Evolutionary conservation across 1,140 invertebrate species (phyloP).

Genomic region (Halesus radiatus): DNA sequence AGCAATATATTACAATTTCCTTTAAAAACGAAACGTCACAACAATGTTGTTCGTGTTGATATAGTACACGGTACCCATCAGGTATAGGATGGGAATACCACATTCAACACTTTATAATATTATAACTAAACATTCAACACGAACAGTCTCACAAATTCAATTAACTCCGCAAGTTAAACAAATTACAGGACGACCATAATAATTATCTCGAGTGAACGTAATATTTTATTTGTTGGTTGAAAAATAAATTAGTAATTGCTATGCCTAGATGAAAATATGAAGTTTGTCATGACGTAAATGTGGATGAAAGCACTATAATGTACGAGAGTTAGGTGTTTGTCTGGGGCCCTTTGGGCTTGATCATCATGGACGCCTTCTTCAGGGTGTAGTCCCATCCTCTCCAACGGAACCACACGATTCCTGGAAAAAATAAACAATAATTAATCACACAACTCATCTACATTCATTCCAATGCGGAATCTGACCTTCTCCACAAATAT

Average conservation of each 20-base stretch:
- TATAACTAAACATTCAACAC: conserved; percentile 32
- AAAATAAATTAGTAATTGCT: conserved; percentile 54
- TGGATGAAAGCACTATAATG: conserved; percentile 35
- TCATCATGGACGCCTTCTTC: conserved; percentile 92
- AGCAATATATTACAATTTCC: conserved; percentile 24
- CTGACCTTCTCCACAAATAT: too few relatives aligned
- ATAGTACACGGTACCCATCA: conserved; percentile 2
- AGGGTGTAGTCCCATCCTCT: conserved; percentile 94
- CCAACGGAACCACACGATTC: conserved; percentile 95
- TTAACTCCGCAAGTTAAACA: conserved; percentile 1
- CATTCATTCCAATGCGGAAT: too few relatives aligned
- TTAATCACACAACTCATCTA: too few relatives aligned
- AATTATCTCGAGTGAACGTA: conserved; percentile 12
- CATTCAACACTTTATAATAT: background rate
- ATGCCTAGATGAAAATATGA: conserved; percentile 50
- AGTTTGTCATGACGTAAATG: conserved; percentile 43
- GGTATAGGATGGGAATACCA: background rate
- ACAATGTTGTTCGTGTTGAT: background rate
- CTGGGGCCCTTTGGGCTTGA: conserved; percentile 81
- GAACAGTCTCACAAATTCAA: conserved; percentile 31
- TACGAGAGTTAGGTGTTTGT: conserved; percentile 63
- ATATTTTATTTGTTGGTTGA: conserved; percentile 21
- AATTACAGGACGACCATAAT: background rate
- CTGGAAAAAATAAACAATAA: conserved; percentile 63
- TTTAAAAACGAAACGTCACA: conserved; percentile 27